A percentile compares a stretch with the other conserved stretches of the same genome.
These are phyloP conservation scores for Fabriciana adippe DNA, from an alignment of 2,888 invertebrate species.

Conservation along the genomic window DNA sequence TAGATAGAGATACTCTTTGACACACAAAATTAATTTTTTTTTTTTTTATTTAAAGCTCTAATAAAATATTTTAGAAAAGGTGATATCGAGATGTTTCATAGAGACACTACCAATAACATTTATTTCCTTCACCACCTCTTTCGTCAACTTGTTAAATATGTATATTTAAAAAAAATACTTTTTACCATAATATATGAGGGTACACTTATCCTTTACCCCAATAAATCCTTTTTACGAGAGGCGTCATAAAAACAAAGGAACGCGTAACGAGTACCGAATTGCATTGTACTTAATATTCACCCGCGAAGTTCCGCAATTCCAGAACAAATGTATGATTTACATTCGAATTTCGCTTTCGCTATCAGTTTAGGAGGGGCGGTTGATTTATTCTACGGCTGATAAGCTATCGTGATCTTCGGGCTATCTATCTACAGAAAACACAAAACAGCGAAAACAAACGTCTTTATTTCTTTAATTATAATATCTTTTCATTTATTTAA, in stretches of 20 bases:
- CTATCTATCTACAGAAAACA: slow-evolving; percentile 46
- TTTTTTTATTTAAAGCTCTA: too few species aligned
- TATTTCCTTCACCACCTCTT: too few species aligned
- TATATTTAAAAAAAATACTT: too few species aligned
- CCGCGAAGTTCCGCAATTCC: slow-evolving; percentile 52
- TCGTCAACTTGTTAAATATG: too few species aligned
- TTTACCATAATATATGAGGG: too few species aligned
- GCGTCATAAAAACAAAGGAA: slow-evolving; percentile 35
- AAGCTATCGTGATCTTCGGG: slow-evolving; percentile 42
- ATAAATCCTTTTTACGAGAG: slow-evolving; percentile 31
- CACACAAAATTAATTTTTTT: too few species aligned
- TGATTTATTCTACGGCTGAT: slow-evolving; percentile 70
- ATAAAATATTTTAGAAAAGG: too few species aligned
- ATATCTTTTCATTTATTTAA: too few species aligned
- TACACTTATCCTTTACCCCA: slow-evolving; percentile 16
- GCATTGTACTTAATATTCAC: slow-evolving; percentile 51
- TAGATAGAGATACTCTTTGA: too few species aligned
- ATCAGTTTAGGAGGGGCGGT: slow-evolving; percentile 67
- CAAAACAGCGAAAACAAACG: slow-evolving; percentile 58
- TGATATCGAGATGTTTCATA: too few species aligned
- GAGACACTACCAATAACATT: too few species aligned
- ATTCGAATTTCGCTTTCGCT: slow-evolving; percentile 64
- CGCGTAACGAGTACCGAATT: slow-evolving; percentile 34
- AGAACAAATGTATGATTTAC: slow-evolving; percentile 78
- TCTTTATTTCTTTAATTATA: slow-evolving; percentile 8